Base-by-base conservation (phyloP, 2,113 vertebrate species). In the Tupaia chinensis region DNA sequence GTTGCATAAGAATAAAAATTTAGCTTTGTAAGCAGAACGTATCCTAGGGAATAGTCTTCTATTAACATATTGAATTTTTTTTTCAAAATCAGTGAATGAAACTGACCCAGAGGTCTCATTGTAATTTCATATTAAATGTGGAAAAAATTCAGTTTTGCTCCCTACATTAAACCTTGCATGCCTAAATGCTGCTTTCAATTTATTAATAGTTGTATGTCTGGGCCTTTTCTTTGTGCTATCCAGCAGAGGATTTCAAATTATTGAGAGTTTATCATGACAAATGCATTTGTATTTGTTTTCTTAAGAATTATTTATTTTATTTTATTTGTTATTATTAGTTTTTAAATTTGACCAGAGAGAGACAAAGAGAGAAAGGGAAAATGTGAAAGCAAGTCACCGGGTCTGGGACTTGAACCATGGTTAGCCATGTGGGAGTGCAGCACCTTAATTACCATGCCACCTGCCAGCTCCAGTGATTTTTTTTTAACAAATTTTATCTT, bases 91-190 rank as follows among this genome's bases (percentile, higher is more conserved):
- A 68, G n/a, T 65, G 73, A 84, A 92, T 70, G n/a, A 88, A 93
- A 81, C 7, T 76, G 68, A 82, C 16, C 34, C n/a, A 61, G 16
- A 85, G 29, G 12, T 70, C 68, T 97, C 73, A 78, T 54, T 93
- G 27, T 32, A 77, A 93, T 91, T 95, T 25, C 32, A 73, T 44
- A 61, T 69, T 65, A 89, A 87, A 78, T 77, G 65, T 72, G 78
- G 23, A 76, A 83, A 83, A 95, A 93, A 76, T 29, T 93, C 44
- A 44, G 4, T 89, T 82, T 97, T 88, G 80, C 22, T 79, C 65
- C 13, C 29, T 82, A 25, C 9, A 0, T 92, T 56, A 74, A 10
- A 22, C 11, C 25, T 1, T 56, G 27, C 3, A 74, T 27, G 11
- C 17, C 22, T 91, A 80, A 76, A 77, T 56, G 61, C 4, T 74